Conservation (phyloP, 2,888 invertebrate species). For the Tubulanus polymorphus region DNA sequence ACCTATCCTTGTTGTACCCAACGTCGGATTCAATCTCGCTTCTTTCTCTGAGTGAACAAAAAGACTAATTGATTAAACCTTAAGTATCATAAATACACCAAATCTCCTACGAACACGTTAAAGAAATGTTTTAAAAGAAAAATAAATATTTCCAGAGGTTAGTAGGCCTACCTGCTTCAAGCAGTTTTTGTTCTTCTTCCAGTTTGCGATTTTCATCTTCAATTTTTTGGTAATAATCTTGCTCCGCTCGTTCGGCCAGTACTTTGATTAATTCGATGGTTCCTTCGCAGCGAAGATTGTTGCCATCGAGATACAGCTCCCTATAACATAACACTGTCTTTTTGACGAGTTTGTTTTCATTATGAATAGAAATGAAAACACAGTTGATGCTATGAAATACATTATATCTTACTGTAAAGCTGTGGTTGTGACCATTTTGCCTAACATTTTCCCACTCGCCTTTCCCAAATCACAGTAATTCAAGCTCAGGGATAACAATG, state of each 20-base stretch:
- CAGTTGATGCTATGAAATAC: too few species aligned
- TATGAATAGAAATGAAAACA: too few species aligned
- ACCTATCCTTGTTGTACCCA: too few species aligned
- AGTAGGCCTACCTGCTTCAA: too few species aligned
- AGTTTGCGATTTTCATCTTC: conserved; percentile 33
- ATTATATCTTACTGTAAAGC: conserved; percentile 49
- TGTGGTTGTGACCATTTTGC: conserved; percentile 40
- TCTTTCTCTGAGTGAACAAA: too few species aligned
- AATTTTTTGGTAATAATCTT: conserved; percentile 37
- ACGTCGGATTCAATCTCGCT: too few species aligned
- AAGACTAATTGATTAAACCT: too few species aligned
- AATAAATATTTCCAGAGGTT: too few species aligned
- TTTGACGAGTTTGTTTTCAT: too few species aligned
- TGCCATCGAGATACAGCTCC: conserved; percentile 51
- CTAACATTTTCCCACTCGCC: conserved; percentile 39
- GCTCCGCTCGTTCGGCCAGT: conserved; percentile 43
- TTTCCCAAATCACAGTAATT: conserved; percentile 45
- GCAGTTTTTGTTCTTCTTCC: conserved; percentile 40
- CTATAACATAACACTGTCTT: conserved; percentile 25
- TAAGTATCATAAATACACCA: too few species aligned
- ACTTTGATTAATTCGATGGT: conserved; percentile 40
- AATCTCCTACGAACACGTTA: too few species aligned
- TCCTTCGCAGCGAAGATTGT: conserved; percentile 48
- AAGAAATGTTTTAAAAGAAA: too few species aligned
- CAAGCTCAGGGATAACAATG: conserved; percentile 43